phyloP scores from a whole-genome alignment of 2,888 invertebrate species.

The Zootermopsis nevadensis region DNA sequence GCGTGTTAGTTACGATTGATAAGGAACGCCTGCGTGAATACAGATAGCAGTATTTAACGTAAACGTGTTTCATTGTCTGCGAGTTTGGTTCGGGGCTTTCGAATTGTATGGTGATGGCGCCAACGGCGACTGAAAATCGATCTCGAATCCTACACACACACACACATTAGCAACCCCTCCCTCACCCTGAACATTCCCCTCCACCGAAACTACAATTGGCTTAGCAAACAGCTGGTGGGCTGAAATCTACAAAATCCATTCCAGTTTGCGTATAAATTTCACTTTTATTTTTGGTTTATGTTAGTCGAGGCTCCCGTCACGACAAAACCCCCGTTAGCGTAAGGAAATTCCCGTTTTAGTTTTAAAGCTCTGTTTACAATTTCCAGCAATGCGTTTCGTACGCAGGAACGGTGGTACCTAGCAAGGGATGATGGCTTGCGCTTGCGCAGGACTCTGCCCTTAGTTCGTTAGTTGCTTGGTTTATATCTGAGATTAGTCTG shows the following conservation, averaged over 20 bases:
- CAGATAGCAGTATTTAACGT: neutral
- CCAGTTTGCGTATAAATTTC: neutral
- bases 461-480: too few species aligned
- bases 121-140: conserved; percentile 30
- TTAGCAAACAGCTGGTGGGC: conserved; percentile 35
- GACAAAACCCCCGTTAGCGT: too few species aligned
- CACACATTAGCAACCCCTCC: neutral
- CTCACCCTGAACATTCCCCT: neutral
- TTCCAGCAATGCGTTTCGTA: too few species aligned
- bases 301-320: too few species aligned
- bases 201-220: conserved; percentile 15
- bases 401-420: too few species aligned
- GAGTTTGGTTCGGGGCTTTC: neutral
- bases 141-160: conserved; percentile 30
- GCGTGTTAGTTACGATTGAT: neutral
- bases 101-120: neutral
- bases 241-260: conserved; percentile 11
- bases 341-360: too few species aligned
- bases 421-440: too few species aligned
- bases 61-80: neutral
- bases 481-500: neutral
- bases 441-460: too few species aligned
- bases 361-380: too few species aligned
- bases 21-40: neutral
- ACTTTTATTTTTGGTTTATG: neutral